phyloP scores from a whole-genome alignment of 1,140 invertebrate species.

The Solenopsis fugax region DNA sequence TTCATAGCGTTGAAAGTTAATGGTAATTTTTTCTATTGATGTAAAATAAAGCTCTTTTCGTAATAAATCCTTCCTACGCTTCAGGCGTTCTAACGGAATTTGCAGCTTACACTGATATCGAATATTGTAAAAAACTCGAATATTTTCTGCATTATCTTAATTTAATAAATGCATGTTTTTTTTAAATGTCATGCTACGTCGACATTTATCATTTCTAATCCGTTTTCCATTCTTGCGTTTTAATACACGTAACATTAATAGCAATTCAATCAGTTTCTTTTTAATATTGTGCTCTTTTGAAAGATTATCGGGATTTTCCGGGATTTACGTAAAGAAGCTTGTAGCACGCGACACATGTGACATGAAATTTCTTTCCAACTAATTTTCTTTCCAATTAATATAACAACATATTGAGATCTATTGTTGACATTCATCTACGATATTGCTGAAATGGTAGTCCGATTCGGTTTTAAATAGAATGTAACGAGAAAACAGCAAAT shows the following conservation, averaged over 20 bases:
- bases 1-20: conserved; percentile 21
- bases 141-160: conserved; percentile 34
- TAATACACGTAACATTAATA: neutral
- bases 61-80: conserved; percentile 12
- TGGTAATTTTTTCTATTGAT: neutral
- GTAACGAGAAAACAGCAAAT: conserved; percentile 56
- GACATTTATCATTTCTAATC: neutral
- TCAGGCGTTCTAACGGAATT: neutral
- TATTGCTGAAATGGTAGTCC: conserved; percentile 35
- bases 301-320: neutral
- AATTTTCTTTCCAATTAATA: conserved; percentile 50
- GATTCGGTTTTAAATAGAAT: conserved; percentile 59
- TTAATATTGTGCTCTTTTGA: neutral
- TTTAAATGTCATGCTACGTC: neutral
- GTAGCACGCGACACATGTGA: neutral
- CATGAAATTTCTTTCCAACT: conserved; percentile 29
- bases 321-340: conserved; percentile 28
- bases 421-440: conserved; percentile 12
- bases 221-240: neutral
- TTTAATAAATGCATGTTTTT: neutral
- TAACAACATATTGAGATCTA: neutral
- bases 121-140: neutral
- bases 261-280: neutral
- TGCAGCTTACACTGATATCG: neutral
- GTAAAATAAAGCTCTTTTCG: neutral